Percentiles rank a stretch among this genome's conserved stretches.
phyloP scores from a whole-genome alignment of 2,797 vertebrate species.

The Melanotaenia maccullochi region DNA sequence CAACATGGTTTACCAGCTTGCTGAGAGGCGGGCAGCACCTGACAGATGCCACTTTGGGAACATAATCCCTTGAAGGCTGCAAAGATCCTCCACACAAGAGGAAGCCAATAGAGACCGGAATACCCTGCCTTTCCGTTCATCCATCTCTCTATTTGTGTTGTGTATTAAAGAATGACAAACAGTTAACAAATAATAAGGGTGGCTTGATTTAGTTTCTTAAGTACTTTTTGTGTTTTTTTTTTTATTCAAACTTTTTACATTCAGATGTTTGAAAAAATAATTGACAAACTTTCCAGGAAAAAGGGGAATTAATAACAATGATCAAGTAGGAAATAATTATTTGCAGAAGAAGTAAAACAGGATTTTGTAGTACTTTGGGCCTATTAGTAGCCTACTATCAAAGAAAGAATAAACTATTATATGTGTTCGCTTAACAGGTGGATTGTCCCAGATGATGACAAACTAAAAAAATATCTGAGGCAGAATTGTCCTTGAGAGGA shows the following conservation, averaged over 20 bases:
- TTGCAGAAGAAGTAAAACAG: not conserved
- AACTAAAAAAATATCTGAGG: constrained; percentile 2
- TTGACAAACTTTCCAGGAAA: too few species aligned
- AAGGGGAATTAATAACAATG: too few species aligned
- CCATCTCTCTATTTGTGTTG: too few species aligned
- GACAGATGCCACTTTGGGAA: constrained; percentile 75
- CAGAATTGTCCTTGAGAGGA: not conserved
- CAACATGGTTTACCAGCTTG: constrained; percentile 63
- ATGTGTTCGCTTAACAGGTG: not conserved
- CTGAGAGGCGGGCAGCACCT: constrained; percentile 77
- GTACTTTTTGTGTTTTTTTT: not conserved
- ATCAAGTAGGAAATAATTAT: not conserved
- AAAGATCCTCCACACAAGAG: constrained; percentile 55
- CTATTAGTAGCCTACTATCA: not conserved
- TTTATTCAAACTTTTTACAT: not conserved
- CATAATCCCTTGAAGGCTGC: constrained; percentile 49
- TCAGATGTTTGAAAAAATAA: not conserved
- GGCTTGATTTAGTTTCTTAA: not conserved
- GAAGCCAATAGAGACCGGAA: constrained; percentile 46
- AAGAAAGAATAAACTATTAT: too few species aligned
- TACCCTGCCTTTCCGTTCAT: constrained; percentile 15
- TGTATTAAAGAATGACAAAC: not conserved
- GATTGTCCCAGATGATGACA: not conserved
- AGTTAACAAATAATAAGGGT: not conserved
- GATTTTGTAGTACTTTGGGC: not conserved